Conservation (phyloP, 2,113 vertebrate species). For the Phasianus colchicus region DNA sequence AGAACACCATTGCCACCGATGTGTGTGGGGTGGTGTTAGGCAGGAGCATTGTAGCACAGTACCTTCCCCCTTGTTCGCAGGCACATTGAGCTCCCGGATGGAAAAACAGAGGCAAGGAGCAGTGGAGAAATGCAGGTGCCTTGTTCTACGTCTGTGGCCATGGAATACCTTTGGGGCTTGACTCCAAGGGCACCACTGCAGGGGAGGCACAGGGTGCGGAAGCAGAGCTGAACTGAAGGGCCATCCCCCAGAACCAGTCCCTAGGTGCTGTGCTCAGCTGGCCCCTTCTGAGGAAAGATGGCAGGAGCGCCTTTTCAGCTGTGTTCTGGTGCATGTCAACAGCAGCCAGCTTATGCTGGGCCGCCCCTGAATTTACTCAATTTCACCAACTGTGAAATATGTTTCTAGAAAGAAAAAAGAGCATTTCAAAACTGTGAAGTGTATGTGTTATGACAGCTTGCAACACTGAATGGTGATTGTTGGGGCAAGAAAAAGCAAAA, state of each 20-base stretch:
- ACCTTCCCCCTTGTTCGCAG: constrained; percentile 3
- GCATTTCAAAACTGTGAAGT: neutral
- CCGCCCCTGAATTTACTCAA: fast-evolving
- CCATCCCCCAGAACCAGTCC: fast-evolving
- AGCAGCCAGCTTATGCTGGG: neutral
- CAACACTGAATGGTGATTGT: neutral
- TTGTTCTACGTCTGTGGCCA: neutral
- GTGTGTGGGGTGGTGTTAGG: neutral
- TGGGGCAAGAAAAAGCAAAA: constrained; percentile 19
- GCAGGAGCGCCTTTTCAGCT: neutral
- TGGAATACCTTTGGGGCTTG: neutral
- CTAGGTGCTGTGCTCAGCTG: neutral
- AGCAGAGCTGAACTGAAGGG: fast-evolving
- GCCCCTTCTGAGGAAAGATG: neutral
- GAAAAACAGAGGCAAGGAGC: neutral
- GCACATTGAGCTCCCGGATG: neutral
- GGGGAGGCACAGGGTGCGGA: fast-evolving
- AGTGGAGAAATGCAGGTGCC: fast-evolving
- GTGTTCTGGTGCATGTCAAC: fast-evolving
- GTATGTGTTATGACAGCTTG: neutral
- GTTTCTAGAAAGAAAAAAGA: fast-evolving
- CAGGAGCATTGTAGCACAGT: fast-evolving
- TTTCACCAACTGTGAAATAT: neutral
- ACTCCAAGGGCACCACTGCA: fast-evolving
- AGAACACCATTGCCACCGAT: neutral